Percentiles rank a stretch among this genome's conserved stretches.
Conservation (phyloP, 92 coral and sea anemone genomes). For the Siderastrea siderea region DNA sequence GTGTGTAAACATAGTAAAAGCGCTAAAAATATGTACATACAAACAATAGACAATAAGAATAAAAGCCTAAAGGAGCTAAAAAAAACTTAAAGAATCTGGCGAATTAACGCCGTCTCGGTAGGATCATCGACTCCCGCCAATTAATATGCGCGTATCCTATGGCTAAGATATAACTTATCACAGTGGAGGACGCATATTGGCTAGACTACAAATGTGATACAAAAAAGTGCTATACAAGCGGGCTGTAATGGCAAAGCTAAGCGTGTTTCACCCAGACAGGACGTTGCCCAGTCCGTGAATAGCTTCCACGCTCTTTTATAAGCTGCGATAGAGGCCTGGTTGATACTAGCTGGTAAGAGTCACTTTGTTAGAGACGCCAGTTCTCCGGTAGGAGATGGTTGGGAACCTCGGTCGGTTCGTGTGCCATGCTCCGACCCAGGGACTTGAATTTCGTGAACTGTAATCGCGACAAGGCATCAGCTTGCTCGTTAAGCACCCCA, state of each 20-base stretch:
- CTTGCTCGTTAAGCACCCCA: conserved; percentile 48
- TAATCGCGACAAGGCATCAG: conserved; percentile 71
- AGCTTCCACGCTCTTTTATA: conserved; percentile 62
- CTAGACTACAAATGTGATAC: not conserved
- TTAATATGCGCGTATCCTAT: not conserved
- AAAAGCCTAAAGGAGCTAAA: no score
- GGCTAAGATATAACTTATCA: conserved; percentile 9
- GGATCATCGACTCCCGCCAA: not conserved
- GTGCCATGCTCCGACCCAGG: conserved; percentile 56
- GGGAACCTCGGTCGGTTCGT: conserved; percentile 55
- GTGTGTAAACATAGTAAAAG: no score
- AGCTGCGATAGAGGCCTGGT: not conserved
- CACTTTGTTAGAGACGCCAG: conserved; percentile 42
- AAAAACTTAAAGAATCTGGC: no score
- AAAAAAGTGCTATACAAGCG: not conserved
- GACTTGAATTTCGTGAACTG: conserved; percentile 64
- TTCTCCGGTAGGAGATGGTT: conserved; percentile 55
- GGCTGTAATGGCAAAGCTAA: no score
- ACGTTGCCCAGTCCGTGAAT: not conserved
- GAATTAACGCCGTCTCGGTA: conserved; percentile 9
- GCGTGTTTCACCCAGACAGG: not conserved
- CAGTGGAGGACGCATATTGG: conserved; percentile 13
- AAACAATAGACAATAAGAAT: no score
- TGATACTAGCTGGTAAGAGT: not conserved
- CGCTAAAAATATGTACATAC: no score